These are phyloP conservation scores for Cepaea hortensis DNA, from an alignment of 2,888 invertebrate genomes.

Conservation along the genomic window DNA sequence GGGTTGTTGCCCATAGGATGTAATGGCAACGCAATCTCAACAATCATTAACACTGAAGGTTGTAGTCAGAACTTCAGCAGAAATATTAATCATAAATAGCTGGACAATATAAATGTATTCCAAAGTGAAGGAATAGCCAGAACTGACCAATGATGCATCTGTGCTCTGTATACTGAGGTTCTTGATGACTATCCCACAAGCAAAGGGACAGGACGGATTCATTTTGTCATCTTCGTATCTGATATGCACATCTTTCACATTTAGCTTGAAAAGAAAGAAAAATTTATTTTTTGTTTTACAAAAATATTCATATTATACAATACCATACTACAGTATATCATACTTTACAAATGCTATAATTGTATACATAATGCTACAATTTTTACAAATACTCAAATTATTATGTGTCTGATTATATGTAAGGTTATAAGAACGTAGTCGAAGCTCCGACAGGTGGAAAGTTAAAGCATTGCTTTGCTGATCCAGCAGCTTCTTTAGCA, in stretches of 20 bases:
- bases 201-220: constrained; percentile 83
- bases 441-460: too few relatives aligned
- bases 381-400: background rate
- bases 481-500: too few relatives aligned
- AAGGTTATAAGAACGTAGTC: too few relatives aligned
- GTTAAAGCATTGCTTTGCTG: too few relatives aligned
- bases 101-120: too few relatives aligned
- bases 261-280: constrained; percentile 80
- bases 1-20: too few relatives aligned
- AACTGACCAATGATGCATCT: constrained; percentile 86
- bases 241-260: constrained; percentile 94
- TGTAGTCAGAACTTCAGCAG: too few relatives aligned
- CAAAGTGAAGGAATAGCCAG: too few relatives aligned
- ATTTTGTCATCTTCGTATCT: constrained; percentile 93
- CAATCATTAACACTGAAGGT: too few relatives aligned
- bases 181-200: constrained; percentile 91
- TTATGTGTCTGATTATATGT: too few relatives aligned
- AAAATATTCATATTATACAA: background rate
- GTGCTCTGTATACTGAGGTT: constrained; percentile 92
- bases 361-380: background rate
- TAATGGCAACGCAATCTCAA: too few relatives aligned
- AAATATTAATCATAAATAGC: too few relatives aligned
- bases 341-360: background rate
- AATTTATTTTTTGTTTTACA: background rate
- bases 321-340: background rate